Percentiles rank a stretch among this genome's conserved stretches.
Evolutionary conservation across 2,113 vertebrate genomes (phyloP).

Genomic region (Platysternon megacephalum): DNA sequence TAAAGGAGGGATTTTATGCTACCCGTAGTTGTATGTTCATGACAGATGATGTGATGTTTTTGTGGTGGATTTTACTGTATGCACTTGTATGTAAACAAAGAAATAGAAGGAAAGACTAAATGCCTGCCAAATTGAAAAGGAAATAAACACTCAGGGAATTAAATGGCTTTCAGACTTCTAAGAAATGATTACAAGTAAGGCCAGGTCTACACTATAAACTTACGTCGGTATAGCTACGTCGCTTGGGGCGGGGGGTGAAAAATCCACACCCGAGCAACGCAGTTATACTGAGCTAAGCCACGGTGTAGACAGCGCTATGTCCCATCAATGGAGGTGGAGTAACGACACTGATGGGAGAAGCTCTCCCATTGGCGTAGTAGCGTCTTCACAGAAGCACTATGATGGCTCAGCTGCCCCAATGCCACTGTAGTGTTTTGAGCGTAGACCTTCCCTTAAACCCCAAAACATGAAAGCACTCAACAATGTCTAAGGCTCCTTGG

Average conservation of each 20-base stretch:
- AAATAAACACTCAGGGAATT: constrained; percentile 19
- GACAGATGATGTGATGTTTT: neutral
- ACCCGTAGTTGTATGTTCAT: too few species aligned
- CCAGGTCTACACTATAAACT: neutral
- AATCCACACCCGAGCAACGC: neutral
- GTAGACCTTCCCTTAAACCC: too few species aligned
- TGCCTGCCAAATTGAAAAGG: neutral
- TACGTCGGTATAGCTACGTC: neutral
- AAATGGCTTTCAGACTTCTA: neutral
- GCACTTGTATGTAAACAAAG: constrained; percentile 18
- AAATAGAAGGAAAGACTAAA: constrained; percentile 20
- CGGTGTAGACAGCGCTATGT: neutral
- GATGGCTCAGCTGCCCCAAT: too few species aligned
- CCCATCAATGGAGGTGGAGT: neutral
- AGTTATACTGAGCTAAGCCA: neutral
- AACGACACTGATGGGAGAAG: neutral
- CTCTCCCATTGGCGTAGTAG: neutral
- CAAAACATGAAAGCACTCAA: too few species aligned
- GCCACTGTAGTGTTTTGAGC: too few species aligned
- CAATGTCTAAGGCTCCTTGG: neutral
- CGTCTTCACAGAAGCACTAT: neutral
- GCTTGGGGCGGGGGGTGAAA: neutral
- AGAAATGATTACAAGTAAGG: constrained; percentile 18
- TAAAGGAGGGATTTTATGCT: too few species aligned
- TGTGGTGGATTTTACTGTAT: neutral